Evolutionary conservation across 1,140 invertebrate genomes (phyloP).

Genomic region (Drosophila chauvacae): DNA sequence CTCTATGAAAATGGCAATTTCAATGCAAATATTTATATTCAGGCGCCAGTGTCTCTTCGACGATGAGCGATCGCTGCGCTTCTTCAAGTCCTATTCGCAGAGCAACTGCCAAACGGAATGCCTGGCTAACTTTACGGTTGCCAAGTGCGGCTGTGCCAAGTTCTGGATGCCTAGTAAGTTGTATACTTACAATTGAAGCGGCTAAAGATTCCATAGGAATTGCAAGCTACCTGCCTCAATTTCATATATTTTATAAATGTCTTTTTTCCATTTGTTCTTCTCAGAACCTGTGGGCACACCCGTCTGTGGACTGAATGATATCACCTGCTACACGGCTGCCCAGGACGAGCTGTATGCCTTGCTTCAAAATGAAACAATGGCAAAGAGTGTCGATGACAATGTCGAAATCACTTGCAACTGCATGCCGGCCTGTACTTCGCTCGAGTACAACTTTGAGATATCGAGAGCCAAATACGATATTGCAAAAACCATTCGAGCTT

Average conservation of each 20-base stretch:
- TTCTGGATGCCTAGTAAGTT: constrained; percentile 89
- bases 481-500: constrained; percentile 63
- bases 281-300: constrained; percentile 63
- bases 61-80: constrained; percentile 87
- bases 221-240: no score
- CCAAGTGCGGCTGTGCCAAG: constrained; percentile 88
- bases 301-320: constrained; percentile 58
- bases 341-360: constrained; percentile 72
- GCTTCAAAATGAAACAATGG: constrained; percentile 70
- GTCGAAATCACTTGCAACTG: constrained; percentile 86
- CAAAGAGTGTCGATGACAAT: constrained; percentile 50
- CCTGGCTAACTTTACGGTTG: constrained; percentile 89
- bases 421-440: constrained; percentile 88
- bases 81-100: constrained; percentile 90
- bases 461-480: constrained; percentile 85
- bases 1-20: not conserved
- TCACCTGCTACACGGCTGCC: constrained; percentile 74
- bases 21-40: constrained; percentile 11
- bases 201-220: not conserved
- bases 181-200: no score
- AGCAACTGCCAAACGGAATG: constrained; percentile 91
- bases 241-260: not conserved
- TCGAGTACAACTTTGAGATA: constrained; percentile 88
- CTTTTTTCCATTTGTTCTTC: not conserved
- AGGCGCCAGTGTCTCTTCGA: constrained; percentile 88